Base-by-base conservation (phyloP, 2,888 invertebrate species). In the Agrypnus murinus region DNA sequence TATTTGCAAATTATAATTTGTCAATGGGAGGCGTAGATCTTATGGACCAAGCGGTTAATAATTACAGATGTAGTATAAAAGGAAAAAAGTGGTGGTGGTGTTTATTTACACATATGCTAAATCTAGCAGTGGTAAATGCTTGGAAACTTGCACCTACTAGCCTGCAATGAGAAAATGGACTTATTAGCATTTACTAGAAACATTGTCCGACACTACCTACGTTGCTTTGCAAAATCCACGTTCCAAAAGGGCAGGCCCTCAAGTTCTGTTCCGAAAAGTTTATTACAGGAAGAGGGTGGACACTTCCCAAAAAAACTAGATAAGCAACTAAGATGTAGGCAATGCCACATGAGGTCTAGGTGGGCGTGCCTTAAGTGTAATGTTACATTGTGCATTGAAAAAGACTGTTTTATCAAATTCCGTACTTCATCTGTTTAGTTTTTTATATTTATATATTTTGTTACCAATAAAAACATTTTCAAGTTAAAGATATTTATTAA, bases 1-100 rank as follows among this genome's bases (percentile, higher is more conserved):
- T 34, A 8, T 55, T 57, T 69, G 14, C 40, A 34, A 60, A 57
- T 14, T 64, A 68, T 32, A 72, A 72, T 58, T 36, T 9, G 8
- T 57, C 46, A 36, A 72, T 74, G 69, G 64, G 72, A 7, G 70
- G 66, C 7, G 70, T 72, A n/a, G n/a, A n/a, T n/a, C n/a, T n/a
- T n/a, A n/a, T n/a, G n/a, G n/a, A n/a, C n/a, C n/a, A n/a, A n/a
- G n/a, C n/a, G n/a, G n/a, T n/a, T n/a, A n/a, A n/a, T n/a, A n/a
- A n/a, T n/a, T n/a, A n/a, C n/a, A n/a, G n/a, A n/a, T n/a, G n/a
- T n/a, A n/a, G n/a, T 25, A 57, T 71, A 36, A 32, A 43, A 6
- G 59, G 45, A 38, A 72, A 69, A 62, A 69, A 65, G 53, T 72
- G 70, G 60, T 69, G 72, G 62, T 69, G 64, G 64, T 31, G 48